These are phyloP conservation scores for Tachysurus vachellii DNA, from an alignment of 2,113 vertebrate genomes.

Conservation along the genomic window DNA sequence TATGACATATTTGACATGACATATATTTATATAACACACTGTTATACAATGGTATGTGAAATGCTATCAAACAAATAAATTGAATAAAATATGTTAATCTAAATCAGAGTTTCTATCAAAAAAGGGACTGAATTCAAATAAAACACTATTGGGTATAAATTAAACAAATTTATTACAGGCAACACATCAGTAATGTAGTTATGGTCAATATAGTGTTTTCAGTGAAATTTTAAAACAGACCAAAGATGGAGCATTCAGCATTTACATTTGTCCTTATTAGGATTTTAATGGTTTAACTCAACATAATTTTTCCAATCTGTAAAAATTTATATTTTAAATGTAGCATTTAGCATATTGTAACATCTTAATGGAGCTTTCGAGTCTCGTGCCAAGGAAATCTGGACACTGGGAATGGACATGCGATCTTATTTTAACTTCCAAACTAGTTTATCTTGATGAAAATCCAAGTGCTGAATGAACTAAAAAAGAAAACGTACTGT, in stretches of 20 bases:
- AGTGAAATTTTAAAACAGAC: not conserved
- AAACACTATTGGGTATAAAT: not conserved
- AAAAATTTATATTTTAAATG: not conserved
- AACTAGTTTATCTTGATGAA: conserved; percentile 22
- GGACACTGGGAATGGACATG: not conserved
- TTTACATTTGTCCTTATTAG: not conserved
- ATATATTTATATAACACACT: too few relatives aligned
- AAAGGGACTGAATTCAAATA: not conserved
- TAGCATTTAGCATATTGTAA: not conserved
- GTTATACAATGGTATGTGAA: not conserved
- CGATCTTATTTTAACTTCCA: not conserved
- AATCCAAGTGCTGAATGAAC: conserved; percentile 45
- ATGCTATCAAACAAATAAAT: not conserved
- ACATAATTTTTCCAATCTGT: not conserved
- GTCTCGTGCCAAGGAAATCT: not conserved
- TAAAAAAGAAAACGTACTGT: conserved; percentile 16
- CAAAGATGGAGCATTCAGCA: not conserved
- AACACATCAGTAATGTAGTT: not conserved
- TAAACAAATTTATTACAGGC: not conserved
- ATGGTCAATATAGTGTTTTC: not conserved
- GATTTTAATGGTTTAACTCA: not conserved
- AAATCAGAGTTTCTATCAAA: not conserved
- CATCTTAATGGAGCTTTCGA: not conserved
- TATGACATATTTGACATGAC: not conserved
- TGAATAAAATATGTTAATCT: not conserved